Evolutionary conservation across 2,113 vertebrate species (phyloP).

Genomic region (Helogale parvula): DNA sequence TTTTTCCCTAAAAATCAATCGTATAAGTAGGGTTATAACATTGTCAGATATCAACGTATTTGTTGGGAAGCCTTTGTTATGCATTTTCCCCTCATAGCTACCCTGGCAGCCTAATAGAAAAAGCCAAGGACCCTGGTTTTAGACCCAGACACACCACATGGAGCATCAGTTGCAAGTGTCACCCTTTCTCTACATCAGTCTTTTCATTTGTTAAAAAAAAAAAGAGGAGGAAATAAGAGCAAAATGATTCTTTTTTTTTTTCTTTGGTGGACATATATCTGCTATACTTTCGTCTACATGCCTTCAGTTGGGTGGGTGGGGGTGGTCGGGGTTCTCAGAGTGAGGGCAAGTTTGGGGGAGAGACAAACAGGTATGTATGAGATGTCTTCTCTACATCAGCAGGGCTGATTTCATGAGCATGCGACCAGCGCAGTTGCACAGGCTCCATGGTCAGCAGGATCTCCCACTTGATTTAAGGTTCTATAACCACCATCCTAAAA

Average conservation of each 20-base stretch:
- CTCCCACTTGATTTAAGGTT: neutral
- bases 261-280: neutral
- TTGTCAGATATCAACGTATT: neutral
- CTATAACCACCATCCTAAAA: neutral
- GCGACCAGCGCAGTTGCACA: rapidly evolving
- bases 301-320: neutral
- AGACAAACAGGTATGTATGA: neutral
- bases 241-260: neutral
- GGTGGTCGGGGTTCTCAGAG: neutral
- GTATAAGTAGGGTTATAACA: neutral
- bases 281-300: neutral
- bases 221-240: neutral
- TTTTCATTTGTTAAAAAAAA: neutral
- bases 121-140: neutral
- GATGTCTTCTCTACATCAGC: neutral
- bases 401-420: neutral
- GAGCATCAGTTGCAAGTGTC: neutral
- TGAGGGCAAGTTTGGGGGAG: neutral
- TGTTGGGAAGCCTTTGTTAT: neutral
- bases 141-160: neutral
- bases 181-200: neutral
- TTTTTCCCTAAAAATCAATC: neutral
- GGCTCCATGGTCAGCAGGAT: neutral
- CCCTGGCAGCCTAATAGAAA: neutral
- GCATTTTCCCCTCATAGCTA: neutral